Evolutionary conservation across 2,888 invertebrate genomes (phyloP).

Genomic region (Altica lythri): DNA sequence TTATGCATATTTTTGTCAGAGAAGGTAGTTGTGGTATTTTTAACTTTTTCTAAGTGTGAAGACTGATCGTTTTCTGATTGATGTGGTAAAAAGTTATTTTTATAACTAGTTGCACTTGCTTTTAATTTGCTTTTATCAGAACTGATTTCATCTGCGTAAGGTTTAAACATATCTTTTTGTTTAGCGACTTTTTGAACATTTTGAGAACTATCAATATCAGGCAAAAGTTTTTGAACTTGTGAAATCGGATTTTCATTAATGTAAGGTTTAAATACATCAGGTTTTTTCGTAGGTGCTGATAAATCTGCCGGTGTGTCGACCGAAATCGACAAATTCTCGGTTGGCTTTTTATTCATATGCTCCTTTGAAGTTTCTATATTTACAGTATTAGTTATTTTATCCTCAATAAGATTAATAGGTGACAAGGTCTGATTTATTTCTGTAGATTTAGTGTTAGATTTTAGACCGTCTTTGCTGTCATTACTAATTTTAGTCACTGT

Average conservation of each 20-base stretch:
- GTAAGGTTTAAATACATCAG: conserved; percentile 21
- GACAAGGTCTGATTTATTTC: conserved; percentile 5
- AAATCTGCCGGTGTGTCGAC: conserved; percentile 17
- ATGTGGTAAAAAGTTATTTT: background rate
- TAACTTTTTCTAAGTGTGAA: too few species aligned
- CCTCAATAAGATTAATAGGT: background rate
- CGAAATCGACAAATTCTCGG: background rate
- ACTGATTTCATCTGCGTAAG: conserved; percentile 8
- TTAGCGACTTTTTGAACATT: conserved; percentile 2
- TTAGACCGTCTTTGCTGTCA: conserved; percentile 3
- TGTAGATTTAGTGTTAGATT: conserved; percentile 4
- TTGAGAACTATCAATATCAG: background rate
- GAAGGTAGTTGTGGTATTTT: too few species aligned
- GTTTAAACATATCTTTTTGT: conserved; percentile 16
- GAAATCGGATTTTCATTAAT: conserved; percentile 2
- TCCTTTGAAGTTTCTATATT: background rate
- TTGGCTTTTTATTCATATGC: background rate
- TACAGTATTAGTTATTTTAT: background rate
- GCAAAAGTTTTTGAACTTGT: background rate
- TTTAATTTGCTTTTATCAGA: conserved; percentile 1
- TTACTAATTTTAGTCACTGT: conserved; percentile 26
- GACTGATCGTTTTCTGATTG: background rate
- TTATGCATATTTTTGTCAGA: too few species aligned
- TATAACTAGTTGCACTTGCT: background rate
- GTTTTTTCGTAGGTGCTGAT: conserved; percentile 10